Conservation (phyloP, 2,888 invertebrate genomes). For the Deilephila elpenor region DNA sequence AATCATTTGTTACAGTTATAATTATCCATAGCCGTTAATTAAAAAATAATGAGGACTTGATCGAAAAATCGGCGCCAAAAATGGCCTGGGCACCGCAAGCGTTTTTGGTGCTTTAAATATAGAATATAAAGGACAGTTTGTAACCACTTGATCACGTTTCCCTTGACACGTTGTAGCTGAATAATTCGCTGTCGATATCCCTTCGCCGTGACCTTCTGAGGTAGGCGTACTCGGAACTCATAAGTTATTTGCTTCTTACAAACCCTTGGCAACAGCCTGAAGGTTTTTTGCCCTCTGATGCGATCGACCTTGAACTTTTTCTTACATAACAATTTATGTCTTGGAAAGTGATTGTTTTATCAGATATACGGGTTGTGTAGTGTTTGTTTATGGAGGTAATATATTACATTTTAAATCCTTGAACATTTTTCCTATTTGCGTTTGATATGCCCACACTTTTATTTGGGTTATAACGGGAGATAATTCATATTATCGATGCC, state of each 20-base stretch:
- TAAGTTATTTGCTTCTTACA: slow-evolving; percentile 25
- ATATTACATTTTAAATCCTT: no score
- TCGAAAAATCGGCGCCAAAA: neutral
- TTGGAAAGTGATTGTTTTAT: neutral
- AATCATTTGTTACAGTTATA: neutral
- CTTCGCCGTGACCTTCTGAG: slow-evolving; percentile 63
- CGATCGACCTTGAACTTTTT: slow-evolving; percentile 22
- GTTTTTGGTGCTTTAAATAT: slow-evolving; percentile 44
- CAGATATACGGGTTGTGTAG: neutral
- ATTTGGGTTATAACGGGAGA: no score
- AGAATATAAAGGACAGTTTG: slow-evolving; percentile 40
- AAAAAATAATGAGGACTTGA: neutral
- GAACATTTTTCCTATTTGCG: no score
- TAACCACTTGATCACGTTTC: slow-evolving; percentile 69
- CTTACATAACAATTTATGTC: slow-evolving; percentile 8
- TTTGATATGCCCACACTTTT: no score
- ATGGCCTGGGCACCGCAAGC: slow-evolving; percentile 39
- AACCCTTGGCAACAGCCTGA: slow-evolving; percentile 17
- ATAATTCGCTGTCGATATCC: slow-evolving; percentile 57
- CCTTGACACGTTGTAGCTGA: slow-evolving; percentile 60
- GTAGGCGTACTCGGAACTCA: slow-evolving; percentile 41
- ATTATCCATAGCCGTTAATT: neutral
- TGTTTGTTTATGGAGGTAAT: neutral
- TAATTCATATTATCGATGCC: no score
- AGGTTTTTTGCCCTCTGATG: slow-evolving; percentile 10